phyloP scores from a whole-genome alignment of 2,797 vertebrate genomes.

The Chelonia mydas region DNA sequence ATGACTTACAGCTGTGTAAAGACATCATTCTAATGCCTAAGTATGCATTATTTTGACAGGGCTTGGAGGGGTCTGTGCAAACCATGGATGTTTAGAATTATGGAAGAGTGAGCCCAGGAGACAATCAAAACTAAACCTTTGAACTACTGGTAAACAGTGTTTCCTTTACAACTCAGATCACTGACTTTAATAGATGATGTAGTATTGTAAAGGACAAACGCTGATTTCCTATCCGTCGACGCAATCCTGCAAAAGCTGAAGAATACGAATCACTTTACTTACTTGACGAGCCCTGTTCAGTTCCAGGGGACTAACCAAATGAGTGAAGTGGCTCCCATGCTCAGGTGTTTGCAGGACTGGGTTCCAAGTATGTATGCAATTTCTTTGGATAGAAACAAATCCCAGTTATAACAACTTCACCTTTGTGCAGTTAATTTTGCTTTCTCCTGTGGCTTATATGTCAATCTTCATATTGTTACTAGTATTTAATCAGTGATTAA shows the following conservation, averaged over 20 bases:
- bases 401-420: not conserved
- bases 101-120: not conserved
- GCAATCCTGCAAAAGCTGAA: not conserved
- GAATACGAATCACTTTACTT: not conserved
- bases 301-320: not conserved
- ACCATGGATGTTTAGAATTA: not conserved
- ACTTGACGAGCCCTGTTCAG: not conserved
- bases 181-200: conserved; percentile 20
- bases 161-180: conserved; percentile 36
- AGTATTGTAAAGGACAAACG: conserved; percentile 1
- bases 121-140: not conserved
- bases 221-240: conserved; percentile 11
- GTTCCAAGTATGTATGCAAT: conserved; percentile 28
- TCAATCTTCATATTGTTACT: conserved; percentile 50
- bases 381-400: not conserved
- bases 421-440: conserved; percentile 34
- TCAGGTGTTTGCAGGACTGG: not conserved
- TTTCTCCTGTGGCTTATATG: conserved; percentile 27
- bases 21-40: not conserved
- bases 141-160: not conserved
- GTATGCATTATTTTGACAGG: not conserved
- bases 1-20: conserved; percentile 53
- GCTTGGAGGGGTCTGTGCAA: conserved; percentile 5
- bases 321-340: not conserved
- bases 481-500: conserved; percentile 58